Conservation (phyloP, 2,888 invertebrate genomes). For the Dasypolia templi region DNA sequence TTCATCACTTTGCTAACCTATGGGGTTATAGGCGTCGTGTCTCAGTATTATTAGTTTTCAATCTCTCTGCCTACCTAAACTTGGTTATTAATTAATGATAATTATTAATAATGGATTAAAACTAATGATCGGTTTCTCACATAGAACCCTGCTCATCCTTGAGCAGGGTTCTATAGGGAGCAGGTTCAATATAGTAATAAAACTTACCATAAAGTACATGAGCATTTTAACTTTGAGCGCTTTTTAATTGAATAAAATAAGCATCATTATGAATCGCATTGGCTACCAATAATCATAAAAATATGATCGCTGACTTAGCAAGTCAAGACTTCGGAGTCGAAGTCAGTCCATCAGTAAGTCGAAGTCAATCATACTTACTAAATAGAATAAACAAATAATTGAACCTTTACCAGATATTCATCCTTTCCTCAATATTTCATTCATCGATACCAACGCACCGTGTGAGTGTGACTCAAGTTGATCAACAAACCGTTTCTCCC, state of each 20-base stretch:
- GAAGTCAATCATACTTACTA: neutral
- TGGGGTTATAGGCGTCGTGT: too few species aligned
- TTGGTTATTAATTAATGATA: conserved; percentile 7
- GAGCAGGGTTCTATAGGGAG: too few species aligned
- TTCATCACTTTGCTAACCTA: too few species aligned
- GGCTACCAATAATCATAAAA: neutral
- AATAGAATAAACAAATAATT: neutral
- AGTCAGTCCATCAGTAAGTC: too few species aligned
- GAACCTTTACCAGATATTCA: neutral
- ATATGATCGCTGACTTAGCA: neutral
- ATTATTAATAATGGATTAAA: conserved; percentile 27
- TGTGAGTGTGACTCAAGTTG: conserved; percentile 51
- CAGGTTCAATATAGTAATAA: neutral
- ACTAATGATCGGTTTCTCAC: conserved; percentile 10
- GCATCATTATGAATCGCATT: neutral
- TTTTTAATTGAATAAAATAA: neutral
- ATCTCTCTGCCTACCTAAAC: too few species aligned
- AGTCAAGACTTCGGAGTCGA: neutral
- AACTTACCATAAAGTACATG: conserved; percentile 11
- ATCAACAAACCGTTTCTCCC: conserved; percentile 42
- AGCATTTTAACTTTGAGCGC: neutral
- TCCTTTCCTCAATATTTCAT: conserved; percentile 26
- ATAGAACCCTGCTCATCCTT: neutral
- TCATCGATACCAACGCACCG: conserved; percentile 24
- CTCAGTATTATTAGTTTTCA: too few species aligned